phyloP scores from a whole-genome alignment of 2,113 vertebrate species.

The Onychostoma macrolepis region DNA sequence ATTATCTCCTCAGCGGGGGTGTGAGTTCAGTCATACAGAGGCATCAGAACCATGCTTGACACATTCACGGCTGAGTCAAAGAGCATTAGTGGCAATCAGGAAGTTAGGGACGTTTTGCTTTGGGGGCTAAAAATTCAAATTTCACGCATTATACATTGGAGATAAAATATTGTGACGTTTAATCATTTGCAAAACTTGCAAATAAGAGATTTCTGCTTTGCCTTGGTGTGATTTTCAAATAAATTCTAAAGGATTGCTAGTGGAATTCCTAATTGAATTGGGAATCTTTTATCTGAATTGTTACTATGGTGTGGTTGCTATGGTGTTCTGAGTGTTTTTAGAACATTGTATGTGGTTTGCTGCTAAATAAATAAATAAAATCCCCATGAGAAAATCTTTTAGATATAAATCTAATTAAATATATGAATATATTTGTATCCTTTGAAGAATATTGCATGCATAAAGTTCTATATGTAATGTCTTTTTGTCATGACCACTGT shows the following conservation, averaged over 20 bases:
- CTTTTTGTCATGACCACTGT: too few species aligned
- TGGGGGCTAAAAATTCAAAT: neutral
- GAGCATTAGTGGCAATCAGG: slow-evolving; percentile 18
- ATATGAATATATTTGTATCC: neutral
- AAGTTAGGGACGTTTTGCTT: neutral
- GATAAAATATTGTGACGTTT: neutral
- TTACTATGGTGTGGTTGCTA: neutral
- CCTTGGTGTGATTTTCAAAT: neutral
- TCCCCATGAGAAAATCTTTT: neutral
- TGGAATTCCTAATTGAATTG: neutral
- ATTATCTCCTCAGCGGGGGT: slow-evolving; percentile 85
- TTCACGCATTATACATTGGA: neutral
- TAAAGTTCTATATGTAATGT: neutral
- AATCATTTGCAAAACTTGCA: neutral
- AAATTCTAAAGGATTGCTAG: neutral
- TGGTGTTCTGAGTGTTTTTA: too few species aligned
- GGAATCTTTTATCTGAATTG: neutral
- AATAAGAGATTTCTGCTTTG: neutral
- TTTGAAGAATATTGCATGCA: neutral
- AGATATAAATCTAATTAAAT: neutral
- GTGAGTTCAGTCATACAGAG: slow-evolving; percentile 58
- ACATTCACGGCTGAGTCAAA: slow-evolving; percentile 40
- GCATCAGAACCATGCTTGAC: slow-evolving; percentile 61
- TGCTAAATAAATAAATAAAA: neutral
- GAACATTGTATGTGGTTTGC: too few species aligned